A percentile compares a stretch with the other conserved stretches of the same genome.
phyloP scores from a whole-genome alignment of 1,140 invertebrate genomes.

The Drepana arcuata region DNA sequence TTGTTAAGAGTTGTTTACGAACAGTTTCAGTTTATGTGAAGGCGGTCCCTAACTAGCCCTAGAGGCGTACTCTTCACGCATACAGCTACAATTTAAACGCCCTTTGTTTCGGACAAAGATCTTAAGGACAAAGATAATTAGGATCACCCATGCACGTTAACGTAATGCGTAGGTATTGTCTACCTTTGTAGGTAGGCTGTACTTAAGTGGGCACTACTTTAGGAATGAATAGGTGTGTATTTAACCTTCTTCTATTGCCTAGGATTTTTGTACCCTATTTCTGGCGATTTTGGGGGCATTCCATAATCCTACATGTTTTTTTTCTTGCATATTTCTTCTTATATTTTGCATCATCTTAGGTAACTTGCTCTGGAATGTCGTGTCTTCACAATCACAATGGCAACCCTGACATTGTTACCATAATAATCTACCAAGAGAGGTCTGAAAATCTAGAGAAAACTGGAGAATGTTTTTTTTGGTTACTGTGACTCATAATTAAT shows the following conservation, averaged over 20 bases:
- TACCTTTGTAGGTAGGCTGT: neutral
- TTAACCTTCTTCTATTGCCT: neutral
- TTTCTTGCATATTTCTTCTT: too few relatives aligned
- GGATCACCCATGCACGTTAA: neutral
- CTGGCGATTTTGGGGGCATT: neutral
- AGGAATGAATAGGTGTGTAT: neutral
- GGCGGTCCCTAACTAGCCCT: slow-evolving; percentile 24
- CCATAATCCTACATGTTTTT: neutral
- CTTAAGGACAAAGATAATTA: neutral
- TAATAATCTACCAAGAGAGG: too few relatives aligned
- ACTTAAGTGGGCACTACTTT: neutral
- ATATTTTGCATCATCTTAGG: too few relatives aligned
- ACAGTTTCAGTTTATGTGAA: slow-evolving; percentile 33
- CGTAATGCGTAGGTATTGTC: neutral
- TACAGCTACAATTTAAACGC: slow-evolving; percentile 22
- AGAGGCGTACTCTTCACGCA: slow-evolving; percentile 15
- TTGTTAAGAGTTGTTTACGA: slow-evolving; percentile 40
- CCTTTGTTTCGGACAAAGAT: slow-evolving; percentile 17
- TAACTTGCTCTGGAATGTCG: too few relatives aligned
- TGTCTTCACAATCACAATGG: too few relatives aligned
- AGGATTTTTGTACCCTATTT: neutral
- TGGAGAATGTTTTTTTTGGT: too few relatives aligned
- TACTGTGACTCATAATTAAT: too few relatives aligned
- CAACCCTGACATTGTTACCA: too few relatives aligned
- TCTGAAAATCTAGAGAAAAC: too few relatives aligned